These are phyloP conservation scores for Stictocephala bisonia DNA, from an alignment of 2,888 invertebrate species.

Conservation along the genomic window DNA sequence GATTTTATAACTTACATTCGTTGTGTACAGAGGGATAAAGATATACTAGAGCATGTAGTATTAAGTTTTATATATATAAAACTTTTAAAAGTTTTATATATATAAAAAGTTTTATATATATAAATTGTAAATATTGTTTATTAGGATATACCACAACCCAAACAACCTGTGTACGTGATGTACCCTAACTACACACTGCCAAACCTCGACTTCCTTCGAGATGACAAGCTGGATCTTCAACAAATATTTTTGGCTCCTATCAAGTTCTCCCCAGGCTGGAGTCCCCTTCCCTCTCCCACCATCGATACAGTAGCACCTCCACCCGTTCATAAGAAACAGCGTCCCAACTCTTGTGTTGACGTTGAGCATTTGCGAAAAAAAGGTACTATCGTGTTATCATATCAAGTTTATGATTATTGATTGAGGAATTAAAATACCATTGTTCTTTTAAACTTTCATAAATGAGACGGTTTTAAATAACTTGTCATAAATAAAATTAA, in stretches of 20 bases:
- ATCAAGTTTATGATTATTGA: not conserved
- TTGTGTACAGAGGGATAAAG: too few relatives aligned
- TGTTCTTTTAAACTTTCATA: too few relatives aligned
- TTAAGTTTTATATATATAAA: not conserved
- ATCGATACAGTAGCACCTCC: slow-evolving; percentile 55
- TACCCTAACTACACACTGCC: slow-evolving; percentile 93
- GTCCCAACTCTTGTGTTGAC: slow-evolving; percentile 85
- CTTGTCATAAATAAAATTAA: too few relatives aligned
- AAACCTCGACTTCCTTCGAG: slow-evolving; percentile 82
- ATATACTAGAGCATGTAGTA: not conserved
- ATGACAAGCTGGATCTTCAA: slow-evolving; percentile 66
- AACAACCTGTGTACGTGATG: slow-evolving; percentile 84
- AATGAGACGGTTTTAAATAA: too few relatives aligned
- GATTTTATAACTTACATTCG: too few relatives aligned
- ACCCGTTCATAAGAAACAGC: slow-evolving; percentile 65
- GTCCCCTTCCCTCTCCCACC: slow-evolving; percentile 55
- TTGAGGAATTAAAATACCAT: too few relatives aligned
- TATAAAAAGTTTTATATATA: not conserved
- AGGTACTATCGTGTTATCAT: too few relatives aligned
- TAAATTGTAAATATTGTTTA: not conserved
- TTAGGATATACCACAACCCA: slow-evolving; percentile 19
- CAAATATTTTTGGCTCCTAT: slow-evolving; percentile 83
- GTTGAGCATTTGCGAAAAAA: slow-evolving; percentile 83
- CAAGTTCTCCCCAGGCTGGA: slow-evolving; percentile 65
- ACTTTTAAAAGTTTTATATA: not conserved